These are phyloP conservation scores for Arctocebus calabarensis DNA, from an alignment of 2,797 vertebrate genomes.

Conservation along the genomic window DNA sequence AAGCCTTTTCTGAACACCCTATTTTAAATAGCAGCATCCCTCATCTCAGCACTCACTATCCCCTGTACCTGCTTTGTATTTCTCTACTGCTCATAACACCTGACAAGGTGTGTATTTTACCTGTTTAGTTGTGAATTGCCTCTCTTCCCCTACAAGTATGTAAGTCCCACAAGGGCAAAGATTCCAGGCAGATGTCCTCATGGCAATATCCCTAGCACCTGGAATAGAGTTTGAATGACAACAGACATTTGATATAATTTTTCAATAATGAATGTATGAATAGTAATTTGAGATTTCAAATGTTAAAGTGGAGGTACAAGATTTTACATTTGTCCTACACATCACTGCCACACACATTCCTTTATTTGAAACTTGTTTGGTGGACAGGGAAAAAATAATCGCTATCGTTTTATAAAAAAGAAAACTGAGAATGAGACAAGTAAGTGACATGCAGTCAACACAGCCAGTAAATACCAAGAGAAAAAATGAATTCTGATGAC, in stretches of 20 bases:
- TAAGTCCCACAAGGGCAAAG: neutral
- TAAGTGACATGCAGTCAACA: neutral
- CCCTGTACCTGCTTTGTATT: neutral
- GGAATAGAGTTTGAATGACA: neutral
- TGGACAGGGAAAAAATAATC: neutral
- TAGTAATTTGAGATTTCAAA: slow-evolving; percentile 1
- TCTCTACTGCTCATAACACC: neutral
- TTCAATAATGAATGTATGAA: neutral
- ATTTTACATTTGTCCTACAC: neutral
- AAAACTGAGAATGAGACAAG: neutral
- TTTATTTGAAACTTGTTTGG: neutral
- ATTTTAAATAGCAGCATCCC: neutral
- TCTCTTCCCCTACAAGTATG: neutral
- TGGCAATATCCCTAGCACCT: neutral
- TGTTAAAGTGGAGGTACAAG: neutral
- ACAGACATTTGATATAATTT: neutral
- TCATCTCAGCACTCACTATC: neutral
- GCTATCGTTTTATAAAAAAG: neutral
- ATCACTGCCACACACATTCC: neutral
- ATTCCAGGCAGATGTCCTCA: neutral
- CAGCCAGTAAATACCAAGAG: neutral
- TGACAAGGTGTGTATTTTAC: neutral
- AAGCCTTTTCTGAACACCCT: neutral
- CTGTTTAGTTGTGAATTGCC: neutral
- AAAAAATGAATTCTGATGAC: neutral